Conservation (phyloP, 2,113 vertebrate species). For the Callaeas wilsoni region DNA sequence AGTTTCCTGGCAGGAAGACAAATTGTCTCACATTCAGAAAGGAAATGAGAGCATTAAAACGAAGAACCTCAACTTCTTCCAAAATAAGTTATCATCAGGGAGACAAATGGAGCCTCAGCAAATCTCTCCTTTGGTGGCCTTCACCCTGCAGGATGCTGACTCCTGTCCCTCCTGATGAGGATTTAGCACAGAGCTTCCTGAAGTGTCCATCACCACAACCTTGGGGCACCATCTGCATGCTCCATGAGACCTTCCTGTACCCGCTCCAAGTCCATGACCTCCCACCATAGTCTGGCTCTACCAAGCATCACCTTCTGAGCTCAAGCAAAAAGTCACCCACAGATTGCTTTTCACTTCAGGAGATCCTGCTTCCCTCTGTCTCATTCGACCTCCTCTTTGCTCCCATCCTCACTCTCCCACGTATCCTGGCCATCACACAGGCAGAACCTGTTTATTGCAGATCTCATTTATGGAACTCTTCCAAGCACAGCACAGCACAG, state of each 20-base stretch:
- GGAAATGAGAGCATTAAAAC: slow-evolving; percentile 42
- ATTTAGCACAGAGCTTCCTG: slow-evolving; percentile 5
- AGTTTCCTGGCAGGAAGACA: slow-evolving; percentile 45
- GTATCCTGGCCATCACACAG: not conserved
- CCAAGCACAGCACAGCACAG: rapidly evolving
- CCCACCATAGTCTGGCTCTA: not conserved
- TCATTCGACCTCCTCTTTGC: not conserved
- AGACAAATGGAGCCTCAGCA: not conserved
- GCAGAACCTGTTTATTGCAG: not conserved
- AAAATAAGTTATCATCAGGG: slow-evolving; percentile 25
- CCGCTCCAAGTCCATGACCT: not conserved
- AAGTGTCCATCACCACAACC: not conserved
- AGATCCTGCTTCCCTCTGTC: rapidly evolving
- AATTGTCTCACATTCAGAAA: slow-evolving; percentile 28
- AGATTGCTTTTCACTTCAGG: not conserved
- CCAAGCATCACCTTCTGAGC: not conserved
- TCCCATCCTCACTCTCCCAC: not conserved
- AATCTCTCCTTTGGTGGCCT: not conserved
- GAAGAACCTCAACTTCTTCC: not conserved
- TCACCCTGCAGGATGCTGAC: slow-evolving; percentile 33
- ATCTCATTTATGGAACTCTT: not conserved
- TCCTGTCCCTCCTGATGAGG: not conserved
- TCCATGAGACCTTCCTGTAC: not conserved
- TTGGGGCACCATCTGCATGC: not conserved
- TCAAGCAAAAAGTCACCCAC: not conserved